These are phyloP conservation scores for Agrochola macilenta DNA, from an alignment of 2,888 invertebrate genomes.

Conservation along the genomic window DNA sequence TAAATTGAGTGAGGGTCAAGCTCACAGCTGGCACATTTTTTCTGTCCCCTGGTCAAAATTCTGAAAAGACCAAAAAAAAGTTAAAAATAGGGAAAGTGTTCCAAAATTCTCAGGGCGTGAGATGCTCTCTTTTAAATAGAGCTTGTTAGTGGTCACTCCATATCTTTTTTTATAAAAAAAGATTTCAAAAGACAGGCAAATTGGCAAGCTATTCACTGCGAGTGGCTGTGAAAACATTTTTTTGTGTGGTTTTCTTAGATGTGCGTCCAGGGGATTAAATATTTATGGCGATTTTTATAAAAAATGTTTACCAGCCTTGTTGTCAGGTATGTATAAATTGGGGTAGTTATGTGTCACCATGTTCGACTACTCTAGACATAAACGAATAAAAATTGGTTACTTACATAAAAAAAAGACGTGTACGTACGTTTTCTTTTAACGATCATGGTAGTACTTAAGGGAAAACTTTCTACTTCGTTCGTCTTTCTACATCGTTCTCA, in stretches of 20 bases:
- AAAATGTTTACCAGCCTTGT: conserved; percentile 3
- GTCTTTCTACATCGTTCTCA: no score
- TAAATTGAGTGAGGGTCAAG: background rate
- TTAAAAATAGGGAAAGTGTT: conserved; percentile 23
- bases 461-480: background rate
- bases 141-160: conserved; percentile 82
- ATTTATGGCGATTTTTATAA: conserved; percentile 64
- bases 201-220: conserved; percentile 76
- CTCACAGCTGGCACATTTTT: conserved; percentile 35
- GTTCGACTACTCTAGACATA: background rate
- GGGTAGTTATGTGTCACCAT: conserved; percentile 14
- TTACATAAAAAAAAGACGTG: background rate
- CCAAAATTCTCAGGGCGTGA: conserved; percentile 74
- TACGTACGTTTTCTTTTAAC: background rate
- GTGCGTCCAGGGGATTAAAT: conserved; percentile 63
- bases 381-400: background rate
- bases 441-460: background rate
- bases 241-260: conserved; percentile 61
- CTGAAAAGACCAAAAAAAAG: conserved; percentile 6
- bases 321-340: conserved; percentile 30
- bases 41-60: conserved; percentile 34
- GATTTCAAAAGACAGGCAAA: conserved; percentile 75
- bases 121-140: conserved; percentile 71
- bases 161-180: conserved; percentile 63
- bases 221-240: conserved; percentile 79